Evolutionary conservation across 2,113 vertebrate species (phyloP).

Genomic region (Syngnathus floridae): DNA sequence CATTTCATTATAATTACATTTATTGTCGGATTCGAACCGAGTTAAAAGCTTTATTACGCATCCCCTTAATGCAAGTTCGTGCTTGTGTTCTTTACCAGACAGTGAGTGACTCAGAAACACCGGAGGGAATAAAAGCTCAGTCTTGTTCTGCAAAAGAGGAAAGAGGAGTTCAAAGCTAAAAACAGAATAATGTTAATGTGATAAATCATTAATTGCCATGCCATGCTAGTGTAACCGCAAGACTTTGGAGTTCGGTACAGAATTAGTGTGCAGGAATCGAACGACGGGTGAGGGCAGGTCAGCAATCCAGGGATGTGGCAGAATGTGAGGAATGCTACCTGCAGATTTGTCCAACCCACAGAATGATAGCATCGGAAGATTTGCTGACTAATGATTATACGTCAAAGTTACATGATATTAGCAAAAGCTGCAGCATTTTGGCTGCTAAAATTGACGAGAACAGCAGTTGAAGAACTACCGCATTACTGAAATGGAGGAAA

Average conservation of each 20-base stretch:
- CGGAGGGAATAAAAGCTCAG: constrained; percentile 23
- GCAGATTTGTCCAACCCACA: constrained; percentile 31
- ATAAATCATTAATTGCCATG: not conserved
- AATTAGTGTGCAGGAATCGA: constrained; percentile 19
- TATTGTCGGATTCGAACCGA: not conserved
- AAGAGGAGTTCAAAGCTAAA: not conserved
- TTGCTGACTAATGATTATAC: constrained; percentile 27
- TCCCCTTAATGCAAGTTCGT: not conserved
- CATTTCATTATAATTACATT: constrained; percentile 4
- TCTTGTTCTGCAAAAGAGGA: constrained; percentile 27
- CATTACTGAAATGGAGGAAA: constrained; percentile 15
- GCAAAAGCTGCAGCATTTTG: not conserved
- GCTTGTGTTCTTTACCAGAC: not conserved
- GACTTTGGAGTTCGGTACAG: too few species aligned
- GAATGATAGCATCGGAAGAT: constrained; percentile 25
- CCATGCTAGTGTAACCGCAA: too few species aligned
- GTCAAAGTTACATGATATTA: constrained; percentile 32
- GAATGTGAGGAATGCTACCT: constrained; percentile 57
- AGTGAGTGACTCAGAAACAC: not conserved
- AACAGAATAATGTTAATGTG: constrained; percentile 1
- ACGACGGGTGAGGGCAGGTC: constrained; percentile 35
- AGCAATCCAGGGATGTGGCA: constrained; percentile 38
- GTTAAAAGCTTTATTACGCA: not conserved
- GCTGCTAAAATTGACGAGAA: too few species aligned
- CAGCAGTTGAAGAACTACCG: constrained; percentile 3